Evolutionary conservation across 64 coral and sea anemone species (phyloP).

Genomic region (Trachythela sp.): DNA sequence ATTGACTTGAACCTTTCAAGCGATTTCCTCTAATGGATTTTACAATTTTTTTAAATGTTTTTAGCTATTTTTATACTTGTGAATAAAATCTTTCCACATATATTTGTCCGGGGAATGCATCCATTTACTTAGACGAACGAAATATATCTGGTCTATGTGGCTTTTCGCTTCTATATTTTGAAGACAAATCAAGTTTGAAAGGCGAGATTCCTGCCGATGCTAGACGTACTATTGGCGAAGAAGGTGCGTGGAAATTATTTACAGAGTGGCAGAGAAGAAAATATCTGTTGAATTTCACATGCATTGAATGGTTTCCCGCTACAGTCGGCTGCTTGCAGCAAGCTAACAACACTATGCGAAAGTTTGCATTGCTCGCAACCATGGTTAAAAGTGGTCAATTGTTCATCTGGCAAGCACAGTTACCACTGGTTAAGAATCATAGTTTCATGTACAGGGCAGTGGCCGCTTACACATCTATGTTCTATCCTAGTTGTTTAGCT

Average conservation of each 20-base stretch:
- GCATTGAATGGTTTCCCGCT: not conserved
- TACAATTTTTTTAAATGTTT: no score
- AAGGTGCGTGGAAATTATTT: not conserved
- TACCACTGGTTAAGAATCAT: not conserved
- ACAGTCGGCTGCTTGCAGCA: not conserved
- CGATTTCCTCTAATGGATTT: no score
- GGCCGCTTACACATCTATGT: not conserved
- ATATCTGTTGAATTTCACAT: conserved; percentile 18
- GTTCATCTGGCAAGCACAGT: not conserved
- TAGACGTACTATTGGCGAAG: not conserved
- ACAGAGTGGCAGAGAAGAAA: not conserved
- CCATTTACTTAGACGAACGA: no score
- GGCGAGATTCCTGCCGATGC: not conserved
- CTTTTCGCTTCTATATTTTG: not conserved
- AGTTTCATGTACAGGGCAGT: not conserved
- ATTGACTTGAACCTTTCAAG: no score
- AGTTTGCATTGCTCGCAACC: not conserved
- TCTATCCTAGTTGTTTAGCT: not conserved
- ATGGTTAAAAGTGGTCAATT: not conserved
- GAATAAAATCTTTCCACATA: no score
- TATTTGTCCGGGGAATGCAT: no score
- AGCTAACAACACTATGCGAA: not conserved
- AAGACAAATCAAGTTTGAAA: not conserved
- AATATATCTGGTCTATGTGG: no score
- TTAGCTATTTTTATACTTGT: no score